These are phyloP conservation scores for Cyclargus thomasi DNA, from an alignment of 1,140 invertebrate species.

Conservation along the genomic window DNA sequence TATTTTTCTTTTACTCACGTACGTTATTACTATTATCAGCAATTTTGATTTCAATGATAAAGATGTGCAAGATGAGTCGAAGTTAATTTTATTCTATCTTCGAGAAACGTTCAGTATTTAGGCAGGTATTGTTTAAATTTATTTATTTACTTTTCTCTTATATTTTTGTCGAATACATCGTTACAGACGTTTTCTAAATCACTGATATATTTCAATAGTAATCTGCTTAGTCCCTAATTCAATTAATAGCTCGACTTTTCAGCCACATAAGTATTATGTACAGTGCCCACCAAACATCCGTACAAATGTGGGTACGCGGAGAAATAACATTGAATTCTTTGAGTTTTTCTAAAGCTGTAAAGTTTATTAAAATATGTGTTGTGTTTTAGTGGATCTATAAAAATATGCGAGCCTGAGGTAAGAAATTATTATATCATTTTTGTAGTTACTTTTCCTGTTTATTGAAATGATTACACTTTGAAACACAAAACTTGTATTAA, in stretches of 20 bases:
- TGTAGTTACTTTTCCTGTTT: no score
- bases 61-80: background rate
- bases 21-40: background rate
- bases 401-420: constrained; percentile 6
- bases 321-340: background rate
- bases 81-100: background rate
- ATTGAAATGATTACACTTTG: no score
- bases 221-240: background rate
- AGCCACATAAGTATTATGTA: background rate
- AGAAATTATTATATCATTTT: no score
- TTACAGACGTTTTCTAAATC: background rate
- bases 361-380: background rate
- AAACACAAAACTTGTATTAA: no score
- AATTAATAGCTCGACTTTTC: background rate
- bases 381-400: background rate
- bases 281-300: background rate
- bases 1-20: background rate
- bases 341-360: background rate
- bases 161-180: background rate
- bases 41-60: background rate
- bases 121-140: background rate
- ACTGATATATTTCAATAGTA: constrained; percentile 4
- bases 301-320: constrained; percentile 4
- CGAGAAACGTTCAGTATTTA: background rate
- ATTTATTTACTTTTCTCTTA: background rate